phyloP scores from a whole-genome alignment of 2,888 invertebrate species.

The Steinernema hermaphroditum region DNA sequence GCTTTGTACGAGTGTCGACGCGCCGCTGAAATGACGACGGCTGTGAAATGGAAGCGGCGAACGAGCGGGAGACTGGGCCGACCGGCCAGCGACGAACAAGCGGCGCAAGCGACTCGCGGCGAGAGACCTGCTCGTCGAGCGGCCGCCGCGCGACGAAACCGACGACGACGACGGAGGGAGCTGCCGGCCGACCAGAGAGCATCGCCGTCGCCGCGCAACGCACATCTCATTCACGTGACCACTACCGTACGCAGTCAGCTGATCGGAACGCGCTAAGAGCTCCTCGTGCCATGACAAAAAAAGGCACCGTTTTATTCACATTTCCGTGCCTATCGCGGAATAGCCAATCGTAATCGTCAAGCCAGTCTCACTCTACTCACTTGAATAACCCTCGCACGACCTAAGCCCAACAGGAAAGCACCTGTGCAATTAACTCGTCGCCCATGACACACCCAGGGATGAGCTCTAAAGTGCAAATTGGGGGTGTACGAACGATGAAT shows the following conservation, averaged over 20 bases:
- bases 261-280: conserved; percentile 14
- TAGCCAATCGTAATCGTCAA: too few relatives aligned
- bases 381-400: too few relatives aligned
- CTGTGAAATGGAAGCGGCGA: background rate
- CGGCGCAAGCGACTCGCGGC: conserved; percentile 4
- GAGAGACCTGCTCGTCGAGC: conserved; percentile 4
- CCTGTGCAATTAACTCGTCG: too few relatives aligned
- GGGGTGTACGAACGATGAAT: background rate
- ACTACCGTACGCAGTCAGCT: conserved; percentile 29
- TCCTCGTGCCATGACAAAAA: background rate
- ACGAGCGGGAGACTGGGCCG: background rate
- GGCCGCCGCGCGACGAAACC: too few relatives aligned
- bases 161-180: background rate
- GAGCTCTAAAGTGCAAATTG: background rate
- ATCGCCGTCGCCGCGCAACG: background rate
- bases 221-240: conserved; percentile 8
- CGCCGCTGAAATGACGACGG: conserved; percentile 8
- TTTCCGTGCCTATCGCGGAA: too few relatives aligned
- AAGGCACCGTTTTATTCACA: background rate
- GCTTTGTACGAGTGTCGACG: conserved; percentile 11
- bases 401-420: too few relatives aligned
- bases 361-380: too few relatives aligned
- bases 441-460: too few relatives aligned
- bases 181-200: background rate
- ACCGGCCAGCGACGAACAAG: background rate